Evolutionary conservation across 1,140 invertebrate genomes (phyloP).

Genomic region (Antheraea pernyi): DNA sequence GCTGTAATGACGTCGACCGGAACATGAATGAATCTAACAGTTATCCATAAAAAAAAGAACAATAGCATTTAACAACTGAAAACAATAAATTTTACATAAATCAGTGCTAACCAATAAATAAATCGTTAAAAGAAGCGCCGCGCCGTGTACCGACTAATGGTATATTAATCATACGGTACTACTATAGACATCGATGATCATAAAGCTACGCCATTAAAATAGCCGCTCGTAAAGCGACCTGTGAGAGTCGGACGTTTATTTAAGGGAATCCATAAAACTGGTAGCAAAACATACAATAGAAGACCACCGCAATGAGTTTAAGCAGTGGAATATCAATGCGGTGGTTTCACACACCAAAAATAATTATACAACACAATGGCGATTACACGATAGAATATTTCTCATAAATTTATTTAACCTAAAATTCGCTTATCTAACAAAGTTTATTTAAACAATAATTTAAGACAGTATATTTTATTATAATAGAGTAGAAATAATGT

Average conservation of each 20-base stretch:
- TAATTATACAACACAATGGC: constrained; percentile 30
- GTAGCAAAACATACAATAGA: constrained; percentile 56
- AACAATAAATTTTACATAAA: background rate
- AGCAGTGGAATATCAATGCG: constrained; percentile 48
- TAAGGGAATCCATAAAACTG: constrained; percentile 59
- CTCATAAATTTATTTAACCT: no score
- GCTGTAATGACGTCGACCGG: constrained; percentile 22
- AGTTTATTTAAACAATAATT: no score
- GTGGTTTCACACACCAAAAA: constrained; percentile 55
- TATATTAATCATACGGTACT: constrained; percentile 32
- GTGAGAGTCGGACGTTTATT: constrained; percentile 50
- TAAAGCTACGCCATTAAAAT: constrained; percentile 42
- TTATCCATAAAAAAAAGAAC: background rate
- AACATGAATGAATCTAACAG: constrained; percentile 25
- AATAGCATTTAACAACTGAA: background rate
- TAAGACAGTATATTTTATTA: background rate
- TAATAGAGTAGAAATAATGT: background rate
- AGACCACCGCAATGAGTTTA: constrained; percentile 60
- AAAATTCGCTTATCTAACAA: no score
- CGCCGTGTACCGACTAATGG: constrained; percentile 7
- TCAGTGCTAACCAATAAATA: constrained; percentile 16
- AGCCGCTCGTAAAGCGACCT: constrained; percentile 38
- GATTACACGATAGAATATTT: no score
- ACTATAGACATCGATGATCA: constrained; percentile 36
- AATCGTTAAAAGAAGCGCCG: constrained; percentile 23